These are phyloP conservation scores for Pheosia tremula DNA, from an alignment of 2,888 invertebrate species.

Conservation along the genomic window DNA sequence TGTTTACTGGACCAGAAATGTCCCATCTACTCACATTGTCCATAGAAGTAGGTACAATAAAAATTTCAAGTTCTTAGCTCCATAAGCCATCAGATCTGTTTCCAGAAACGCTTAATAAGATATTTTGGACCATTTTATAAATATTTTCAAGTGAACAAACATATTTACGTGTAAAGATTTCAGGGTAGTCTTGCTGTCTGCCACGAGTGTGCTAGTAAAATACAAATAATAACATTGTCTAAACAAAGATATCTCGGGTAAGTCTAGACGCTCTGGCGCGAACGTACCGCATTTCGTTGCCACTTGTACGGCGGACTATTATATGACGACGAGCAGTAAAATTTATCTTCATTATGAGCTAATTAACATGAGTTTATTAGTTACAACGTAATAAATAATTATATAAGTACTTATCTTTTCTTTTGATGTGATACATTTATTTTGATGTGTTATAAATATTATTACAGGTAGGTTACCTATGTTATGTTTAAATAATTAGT, in stretches of 20 bases:
- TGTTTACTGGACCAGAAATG: too few relatives aligned
- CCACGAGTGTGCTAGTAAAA: conserved; percentile 1
- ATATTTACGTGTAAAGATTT: conserved; percentile 60
- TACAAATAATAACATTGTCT: conserved; percentile 21
- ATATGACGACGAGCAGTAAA: conserved; percentile 3
- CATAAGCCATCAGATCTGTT: too few relatives aligned
- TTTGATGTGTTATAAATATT: too few relatives aligned
- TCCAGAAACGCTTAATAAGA: neutral
- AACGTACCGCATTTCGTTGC: conserved; percentile 27
- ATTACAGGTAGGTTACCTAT: too few relatives aligned
- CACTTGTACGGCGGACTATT: conserved; percentile 16
- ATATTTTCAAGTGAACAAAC: conserved; percentile 43
- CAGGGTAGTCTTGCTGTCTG: conserved; percentile 16
- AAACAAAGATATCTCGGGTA: conserved; percentile 17
- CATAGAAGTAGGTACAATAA: too few relatives aligned
- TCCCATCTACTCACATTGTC: too few relatives aligned
- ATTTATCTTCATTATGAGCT: neutral
- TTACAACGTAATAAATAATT: too few relatives aligned
- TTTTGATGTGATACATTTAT: too few relatives aligned
- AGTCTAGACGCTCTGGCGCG: conserved; percentile 23
- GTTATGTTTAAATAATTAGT: too few relatives aligned
- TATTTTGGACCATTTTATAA: neutral
- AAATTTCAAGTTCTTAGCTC: too few relatives aligned
- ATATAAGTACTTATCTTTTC: too few relatives aligned
- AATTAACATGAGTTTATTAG: too few relatives aligned